These are phyloP conservation scores for Samia ricini DNA, from an alignment of 1,140 invertebrate species.

Conservation along the genomic window DNA sequence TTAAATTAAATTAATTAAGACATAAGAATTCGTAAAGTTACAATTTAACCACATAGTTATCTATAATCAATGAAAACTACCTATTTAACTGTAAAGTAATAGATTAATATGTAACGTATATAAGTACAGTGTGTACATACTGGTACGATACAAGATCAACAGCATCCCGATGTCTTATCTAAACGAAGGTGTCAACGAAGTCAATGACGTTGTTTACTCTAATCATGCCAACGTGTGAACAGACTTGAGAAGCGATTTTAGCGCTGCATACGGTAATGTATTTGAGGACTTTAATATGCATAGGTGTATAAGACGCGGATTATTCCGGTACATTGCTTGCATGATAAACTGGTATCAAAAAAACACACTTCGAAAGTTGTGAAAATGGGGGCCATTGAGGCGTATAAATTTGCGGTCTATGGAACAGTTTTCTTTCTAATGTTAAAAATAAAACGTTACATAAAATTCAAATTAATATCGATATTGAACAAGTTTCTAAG, in stretches of 20 bases:
- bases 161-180: conserved; percentile 28
- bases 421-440: neutral
- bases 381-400: neutral
- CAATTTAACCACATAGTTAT: too few relatives aligned
- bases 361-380: neutral
- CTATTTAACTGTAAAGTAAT: too few relatives aligned
- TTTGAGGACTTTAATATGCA: conserved; percentile 1
- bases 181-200: conserved; percentile 15
- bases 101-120: too few relatives aligned
- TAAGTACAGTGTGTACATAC: too few relatives aligned
- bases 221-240: conserved; percentile 14
- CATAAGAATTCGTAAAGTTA: too few relatives aligned
- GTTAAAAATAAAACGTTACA: neutral
- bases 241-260: neutral
- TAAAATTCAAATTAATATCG: neutral
- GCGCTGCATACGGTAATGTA: conserved; percentile 3
- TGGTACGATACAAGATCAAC: conserved; percentile 19
- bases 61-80: too few relatives aligned
- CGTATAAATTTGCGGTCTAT: neutral
- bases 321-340: conserved; percentile 10
- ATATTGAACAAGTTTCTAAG: neutral
- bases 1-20: too few relatives aligned
- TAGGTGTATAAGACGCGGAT: conserved; percentile 1
- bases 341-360: neutral
- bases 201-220: conserved; percentile 27